phyloP scores from a whole-genome alignment of 2,888 invertebrate genomes.

The Ernsta delagoae region DNA sequence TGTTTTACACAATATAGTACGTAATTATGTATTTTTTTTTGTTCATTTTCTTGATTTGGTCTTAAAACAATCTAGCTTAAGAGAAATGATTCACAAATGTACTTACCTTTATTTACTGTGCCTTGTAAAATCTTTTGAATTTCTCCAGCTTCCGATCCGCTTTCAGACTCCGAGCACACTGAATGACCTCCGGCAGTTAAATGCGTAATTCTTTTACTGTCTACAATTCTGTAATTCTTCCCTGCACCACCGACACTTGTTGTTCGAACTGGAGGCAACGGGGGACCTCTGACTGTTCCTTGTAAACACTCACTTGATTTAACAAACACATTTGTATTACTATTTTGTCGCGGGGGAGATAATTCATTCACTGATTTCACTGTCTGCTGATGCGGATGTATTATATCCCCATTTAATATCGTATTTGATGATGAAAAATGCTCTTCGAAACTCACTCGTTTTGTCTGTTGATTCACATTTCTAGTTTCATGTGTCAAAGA shows the following conservation, averaged over 20 bases:
- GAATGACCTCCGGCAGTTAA: conserved; percentile 50
- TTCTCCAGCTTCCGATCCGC: conserved; percentile 90
- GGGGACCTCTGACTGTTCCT: conserved; percentile 51
- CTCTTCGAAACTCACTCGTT: conserved; percentile 68
- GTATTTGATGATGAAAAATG: conserved; percentile 44
- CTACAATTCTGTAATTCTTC: conserved; percentile 49
- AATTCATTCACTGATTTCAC: conserved; percentile 9
- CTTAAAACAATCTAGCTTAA: neutral
- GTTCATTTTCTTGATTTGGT: too few relatives aligned
- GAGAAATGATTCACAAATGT: neutral
- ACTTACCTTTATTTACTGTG: conserved; percentile 52
- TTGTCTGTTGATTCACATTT: conserved; percentile 50
- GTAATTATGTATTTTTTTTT: too few relatives aligned
- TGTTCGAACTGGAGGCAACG: conserved; percentile 68
- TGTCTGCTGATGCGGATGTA: conserved; percentile 17
- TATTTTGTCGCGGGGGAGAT: neutral
- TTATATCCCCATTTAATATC: conserved; percentile 30
- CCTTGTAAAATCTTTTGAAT: conserved; percentile 86
- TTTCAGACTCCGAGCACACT: conserved; percentile 87
- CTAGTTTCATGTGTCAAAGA: conserved; percentile 51
- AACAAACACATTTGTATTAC: neutral
- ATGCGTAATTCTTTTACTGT: conserved; percentile 51
- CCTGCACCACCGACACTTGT: conserved; percentile 61
- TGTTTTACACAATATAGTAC: too few relatives aligned
- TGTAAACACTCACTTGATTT: conserved; percentile 39